These are phyloP conservation scores for Zenarchopterus dispar DNA, from an alignment of 2,797 vertebrate genomes.

Conservation along the genomic window DNA sequence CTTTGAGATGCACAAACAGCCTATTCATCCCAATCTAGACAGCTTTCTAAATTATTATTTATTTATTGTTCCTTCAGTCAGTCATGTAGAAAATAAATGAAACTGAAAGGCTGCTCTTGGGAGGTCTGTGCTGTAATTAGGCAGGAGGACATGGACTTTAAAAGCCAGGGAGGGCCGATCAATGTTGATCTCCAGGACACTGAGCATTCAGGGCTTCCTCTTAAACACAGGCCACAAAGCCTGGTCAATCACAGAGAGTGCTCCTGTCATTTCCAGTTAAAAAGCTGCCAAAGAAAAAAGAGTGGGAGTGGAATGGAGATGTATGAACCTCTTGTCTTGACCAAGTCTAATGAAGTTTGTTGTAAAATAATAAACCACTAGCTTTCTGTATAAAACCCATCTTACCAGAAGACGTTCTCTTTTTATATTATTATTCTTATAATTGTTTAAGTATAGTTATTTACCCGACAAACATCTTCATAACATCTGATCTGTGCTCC, in stretches of 20 bases:
- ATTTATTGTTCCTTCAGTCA: slow-evolving; percentile 21
- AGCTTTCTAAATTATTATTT: no score
- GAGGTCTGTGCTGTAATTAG: slow-evolving; percentile 54
- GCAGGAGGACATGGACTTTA: slow-evolving; percentile 31
- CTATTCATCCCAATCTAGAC: no score
- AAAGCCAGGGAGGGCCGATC: slow-evolving; percentile 59
- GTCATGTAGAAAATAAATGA: slow-evolving; percentile 33
- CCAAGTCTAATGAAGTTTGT: no score
- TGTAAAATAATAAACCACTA: no score
- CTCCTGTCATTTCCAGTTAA: slow-evolving; percentile 24
- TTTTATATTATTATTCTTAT: no score
- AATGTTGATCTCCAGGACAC: slow-evolving; percentile 32
- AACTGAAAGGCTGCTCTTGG: slow-evolving; percentile 53
- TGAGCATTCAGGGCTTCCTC: slow-evolving; percentile 20
- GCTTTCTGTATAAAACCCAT: no score
- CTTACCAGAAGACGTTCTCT: no score
- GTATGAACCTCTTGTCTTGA: no score
- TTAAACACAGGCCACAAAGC: slow-evolving; percentile 12
- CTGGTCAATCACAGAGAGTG: slow-evolving; percentile 17
- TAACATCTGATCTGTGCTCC: no score
- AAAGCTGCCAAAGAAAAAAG: slow-evolving; percentile 13
- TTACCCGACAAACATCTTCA: no score
- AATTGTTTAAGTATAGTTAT: no score
- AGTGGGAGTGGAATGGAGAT: not conserved
- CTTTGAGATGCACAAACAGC: no score